phyloP scores from a whole-genome alignment of 30 jellyfish, hydroid and myxozoan species.

The Chironex yamaguchii region DNA sequence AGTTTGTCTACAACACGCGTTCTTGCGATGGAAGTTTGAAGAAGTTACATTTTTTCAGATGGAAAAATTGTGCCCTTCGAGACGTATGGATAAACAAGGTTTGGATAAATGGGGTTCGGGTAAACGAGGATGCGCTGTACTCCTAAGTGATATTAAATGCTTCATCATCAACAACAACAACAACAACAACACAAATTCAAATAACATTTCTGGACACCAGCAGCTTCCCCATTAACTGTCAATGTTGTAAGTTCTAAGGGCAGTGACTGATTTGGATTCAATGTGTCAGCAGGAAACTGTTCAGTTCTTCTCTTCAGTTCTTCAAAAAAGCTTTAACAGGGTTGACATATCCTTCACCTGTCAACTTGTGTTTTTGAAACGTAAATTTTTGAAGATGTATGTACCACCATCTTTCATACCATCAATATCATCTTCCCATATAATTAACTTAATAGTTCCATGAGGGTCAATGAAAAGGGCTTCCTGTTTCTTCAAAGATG shows the following conservation, averaged over 20 bases:
- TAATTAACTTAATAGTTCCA: neutral
- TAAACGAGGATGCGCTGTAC: no score
- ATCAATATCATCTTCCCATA: constrained; percentile 1
- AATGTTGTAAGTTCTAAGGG: neutral
- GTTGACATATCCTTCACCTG: constrained; percentile 5
- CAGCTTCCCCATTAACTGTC: neutral
- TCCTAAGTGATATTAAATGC: no score
- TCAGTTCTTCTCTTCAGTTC: no score
- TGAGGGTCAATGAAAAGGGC: neutral
- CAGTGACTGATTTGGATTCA: neutral
- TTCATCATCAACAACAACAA: no score
- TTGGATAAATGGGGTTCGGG: no score
- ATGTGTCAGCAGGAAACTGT: constrained; percentile 8
- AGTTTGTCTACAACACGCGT: no score
- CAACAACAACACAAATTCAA: no score
- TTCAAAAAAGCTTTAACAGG: neutral
- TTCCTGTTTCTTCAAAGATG: neutral
- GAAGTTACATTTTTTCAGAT: no score
- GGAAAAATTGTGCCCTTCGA: no score
- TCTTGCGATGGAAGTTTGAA: no score
- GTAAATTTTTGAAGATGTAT: neutral
- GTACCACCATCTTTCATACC: neutral
- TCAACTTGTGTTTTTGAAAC: neutral
- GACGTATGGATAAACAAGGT: no score
- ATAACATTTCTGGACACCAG: neutral